Percentiles rank a stretch among this genome's conserved stretches.
These are phyloP conservation scores for Orchestes rusci DNA, from an alignment of 2,888 invertebrate species.

Conservation along the genomic window DNA sequence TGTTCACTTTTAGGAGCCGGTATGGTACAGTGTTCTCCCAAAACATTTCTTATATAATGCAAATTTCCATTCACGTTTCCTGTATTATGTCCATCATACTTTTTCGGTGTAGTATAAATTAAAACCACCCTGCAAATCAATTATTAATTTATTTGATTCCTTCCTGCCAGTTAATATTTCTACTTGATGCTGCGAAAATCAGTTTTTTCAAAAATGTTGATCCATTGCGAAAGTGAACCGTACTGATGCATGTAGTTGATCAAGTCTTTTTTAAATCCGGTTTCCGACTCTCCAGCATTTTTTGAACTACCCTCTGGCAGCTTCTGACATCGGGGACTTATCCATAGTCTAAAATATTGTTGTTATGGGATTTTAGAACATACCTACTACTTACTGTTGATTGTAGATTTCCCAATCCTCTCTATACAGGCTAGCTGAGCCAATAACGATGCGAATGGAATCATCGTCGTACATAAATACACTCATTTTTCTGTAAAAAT, in stretches of 20 bases:
- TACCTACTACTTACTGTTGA: slow-evolving; percentile 59
- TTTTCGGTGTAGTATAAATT: slow-evolving; percentile 81
- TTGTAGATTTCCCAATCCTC: slow-evolving; percentile 93
- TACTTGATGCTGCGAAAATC: slow-evolving; percentile 79
- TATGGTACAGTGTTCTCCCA: slow-evolving; percentile 57
- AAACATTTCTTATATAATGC: slow-evolving; percentile 52
- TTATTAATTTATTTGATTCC: not conserved
- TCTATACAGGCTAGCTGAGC: slow-evolving; percentile 84
- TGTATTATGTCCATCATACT: slow-evolving; percentile 56
- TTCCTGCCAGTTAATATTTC: slow-evolving; percentile 29
- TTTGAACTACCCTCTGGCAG: slow-evolving; percentile 50
- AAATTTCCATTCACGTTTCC: slow-evolving; percentile 43
- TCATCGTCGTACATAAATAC: slow-evolving; percentile 73
- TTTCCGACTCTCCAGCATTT: slow-evolving; percentile 69
- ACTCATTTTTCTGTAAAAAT: slow-evolving; percentile 69
- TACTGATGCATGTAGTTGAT: slow-evolving; percentile 72
- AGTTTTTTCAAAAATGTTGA: slow-evolving; percentile 62
- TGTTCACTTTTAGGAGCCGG: slow-evolving; percentile 39
- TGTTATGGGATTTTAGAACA: slow-evolving; percentile 3
- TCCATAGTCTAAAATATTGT: slow-evolving; percentile 76
- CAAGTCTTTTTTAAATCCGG: slow-evolving; percentile 73
- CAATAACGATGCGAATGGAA: slow-evolving; percentile 76
- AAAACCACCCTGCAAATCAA: slow-evolving; percentile 65
- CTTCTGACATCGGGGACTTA: slow-evolving; percentile 71
- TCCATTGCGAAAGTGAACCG: too few relatives aligned